Evolutionary conservation across 2,113 vertebrate genomes (phyloP), one percentile per base, ranked within the genome.

Genomic region (Gnathonemus longibarbis): DNA sequence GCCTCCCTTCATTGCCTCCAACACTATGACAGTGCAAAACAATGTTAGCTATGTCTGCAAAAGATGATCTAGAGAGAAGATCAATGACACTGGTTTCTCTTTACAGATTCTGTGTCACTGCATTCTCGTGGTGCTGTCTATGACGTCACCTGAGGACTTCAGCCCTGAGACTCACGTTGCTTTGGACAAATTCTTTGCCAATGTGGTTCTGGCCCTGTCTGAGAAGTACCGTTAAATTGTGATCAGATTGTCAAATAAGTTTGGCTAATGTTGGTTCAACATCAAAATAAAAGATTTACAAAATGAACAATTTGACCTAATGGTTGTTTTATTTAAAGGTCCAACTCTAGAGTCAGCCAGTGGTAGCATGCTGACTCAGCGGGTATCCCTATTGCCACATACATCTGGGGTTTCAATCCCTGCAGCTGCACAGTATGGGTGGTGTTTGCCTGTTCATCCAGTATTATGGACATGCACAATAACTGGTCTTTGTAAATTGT

Each of bases 171-270:
- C 80, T 5, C 92, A 93, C 48, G 3, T 91, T 17, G 53, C 91
- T 56, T 5, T 91, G 0, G 91, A 91, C 84, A 92, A 92, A 77
- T 92, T 93, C 42, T 84, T 93, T 1, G 35, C 88, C 74, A 53
- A 31, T 46, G 45, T 93, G 62, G 42, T 90, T 5, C 52, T 90
- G 80, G 91, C 91, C n/a, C 66, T 93, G 66, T 89, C 91, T 89
- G 91, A 91, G 35, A 93, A 91, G 90, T 92, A 93, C 88, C 89
- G 92, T 58, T 93, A 91, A 91, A 39, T 5, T 39, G 31, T 77
- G 31, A 39, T 77, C 70, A 39, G 21, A 19, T 35, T 77, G 31
- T 5, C 27, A 42, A 42, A 42, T 70, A 24, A 24, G 56, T 58
- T 10, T 27, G 8, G 58, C 7, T 27, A 27, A 66, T 66, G 58